Base-by-base conservation (phyloP, 64 coral and sea anemone genomes). In the Montipora capricornis region DNA sequence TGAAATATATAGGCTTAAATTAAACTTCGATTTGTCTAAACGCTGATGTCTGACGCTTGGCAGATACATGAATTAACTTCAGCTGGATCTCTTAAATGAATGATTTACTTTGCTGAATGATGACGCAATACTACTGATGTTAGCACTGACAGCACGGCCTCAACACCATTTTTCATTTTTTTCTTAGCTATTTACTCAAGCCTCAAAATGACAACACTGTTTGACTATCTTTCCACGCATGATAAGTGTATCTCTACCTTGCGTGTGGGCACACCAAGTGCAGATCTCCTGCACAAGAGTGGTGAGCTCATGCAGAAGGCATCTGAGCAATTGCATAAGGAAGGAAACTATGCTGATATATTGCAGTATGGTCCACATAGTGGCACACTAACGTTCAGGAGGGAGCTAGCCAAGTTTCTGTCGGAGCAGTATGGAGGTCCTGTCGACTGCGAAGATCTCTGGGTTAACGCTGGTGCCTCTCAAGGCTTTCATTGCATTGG, bases 281-380 rank as follows among this genome's bases (percentile, higher is more conserved):
- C n/a, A 50, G 62, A 86, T 9, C 82, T 86, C 5, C 17, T 29
- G 6, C 15, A 68, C 0, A 86, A 68, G 66, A 49, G 64, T 86
- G 82, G 82, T 86, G 64, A 86, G 64, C 64, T 86, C 17, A 86
- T 86, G 2, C 66, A 50, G 10, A 86, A 86, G 45, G 82, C 64
- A 86, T n/a, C 82, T 20, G 26, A 22, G 47, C 64, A n/a, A 49
- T 29, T 71, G 17, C 82, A 86, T 67, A 73, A 16, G 15, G 44
- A 68, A 86, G 82, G 71, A 86, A 86, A 73, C 47, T 86, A 86
- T 86, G 62, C 82, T 12, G 6, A 86, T 49, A 6, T 73, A 24
- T 94, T 93, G 74, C 98, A 99, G 68, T 99, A 99, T 95, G 98
- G 98, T 0, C 89, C 95, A 22, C 37, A 49, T 67, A 37, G 80